Conservation (phyloP, 2,113 vertebrate species). For the Galbula dea region DNA sequence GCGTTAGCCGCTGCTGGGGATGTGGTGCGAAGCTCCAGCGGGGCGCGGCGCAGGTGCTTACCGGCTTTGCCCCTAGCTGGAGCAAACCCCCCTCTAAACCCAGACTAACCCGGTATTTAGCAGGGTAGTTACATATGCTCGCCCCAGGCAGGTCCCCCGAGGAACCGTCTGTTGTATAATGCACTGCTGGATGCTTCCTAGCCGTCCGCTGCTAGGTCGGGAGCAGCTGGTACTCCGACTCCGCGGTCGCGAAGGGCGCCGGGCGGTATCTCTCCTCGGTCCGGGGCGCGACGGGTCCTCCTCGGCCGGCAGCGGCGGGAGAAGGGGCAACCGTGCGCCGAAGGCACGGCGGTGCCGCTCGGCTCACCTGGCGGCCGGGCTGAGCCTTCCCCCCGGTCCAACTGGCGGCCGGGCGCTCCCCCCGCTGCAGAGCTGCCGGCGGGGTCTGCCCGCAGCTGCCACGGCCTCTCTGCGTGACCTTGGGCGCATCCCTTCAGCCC, state of each 20-base stretch:
- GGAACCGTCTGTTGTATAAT: constrained; percentile 4
- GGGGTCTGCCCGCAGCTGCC: neutral
- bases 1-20: neutral
- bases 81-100: neutral
- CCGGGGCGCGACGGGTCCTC: neutral
- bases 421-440: neutral
- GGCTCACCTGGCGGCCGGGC: neutral
- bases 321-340: neutral
- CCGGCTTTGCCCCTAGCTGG: neutral
- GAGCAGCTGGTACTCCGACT: neutral
- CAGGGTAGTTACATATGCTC: constrained; percentile 32
- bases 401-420: neutral
- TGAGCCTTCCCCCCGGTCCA: no score
- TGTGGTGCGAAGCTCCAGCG: neutral
- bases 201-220: neutral
- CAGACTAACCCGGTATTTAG: constrained; percentile 30
- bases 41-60: neutral
- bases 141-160: neutral
- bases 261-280: neutral
- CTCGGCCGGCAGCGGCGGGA: neutral
- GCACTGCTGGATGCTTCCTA: neutral
- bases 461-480: neutral
- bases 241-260: neutral
- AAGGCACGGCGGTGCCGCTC: neutral
- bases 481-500: neutral